Evolutionary conservation across 1,140 invertebrate genomes (phyloP), one percentile per base, ranked within the genome.

Genomic region (Drosophila fuyamai): DNA sequence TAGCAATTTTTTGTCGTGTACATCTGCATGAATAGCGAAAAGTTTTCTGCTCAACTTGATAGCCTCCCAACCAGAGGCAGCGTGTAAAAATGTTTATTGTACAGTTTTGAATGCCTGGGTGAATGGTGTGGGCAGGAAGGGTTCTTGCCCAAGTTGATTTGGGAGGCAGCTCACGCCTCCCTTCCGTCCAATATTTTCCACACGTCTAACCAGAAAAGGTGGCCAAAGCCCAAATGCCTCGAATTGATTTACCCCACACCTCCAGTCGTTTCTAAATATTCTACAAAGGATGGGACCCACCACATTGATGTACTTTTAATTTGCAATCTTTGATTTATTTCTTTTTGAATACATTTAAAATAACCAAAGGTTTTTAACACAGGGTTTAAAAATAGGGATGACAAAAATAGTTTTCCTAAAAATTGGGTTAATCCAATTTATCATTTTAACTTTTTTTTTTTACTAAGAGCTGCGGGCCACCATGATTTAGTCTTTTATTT

Each of bases 11-110:
- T 77, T 79, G 51, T 72, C 55, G 74, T 79, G 57, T 61, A 74
- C 56, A 79, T 85, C 50, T 76, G 75, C 66, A 79, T 89, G 79
- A 88, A 86, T 86, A 44, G 66, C 72, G 71, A 79, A 70, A 88
- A 88, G 84, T 88, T 88, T 88, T 88, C 79, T 88, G 84, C 84
- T 86, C 83, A 88, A 86, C 83, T 88, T 88, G 84, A 88, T 88
- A 88, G 79, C 83, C 61, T 36, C 50, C 44, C 50, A 53, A 41
- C 44, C 60, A 75, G 10, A 18, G 66, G 35, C 35, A 40, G 51
- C 61, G 71, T 83, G 76, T 60, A 71, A 79, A 88, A 86, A 88
- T 79, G 66, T 63, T 54, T 77, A 82, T 85, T 86, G 82, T 85
- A 56, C 63, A 50, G 40, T 76, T 84, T 63, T 72, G 48, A 79